phyloP scores from a whole-genome alignment of 2,113 vertebrate species.

The Gnathochromis pfefferi region DNA sequence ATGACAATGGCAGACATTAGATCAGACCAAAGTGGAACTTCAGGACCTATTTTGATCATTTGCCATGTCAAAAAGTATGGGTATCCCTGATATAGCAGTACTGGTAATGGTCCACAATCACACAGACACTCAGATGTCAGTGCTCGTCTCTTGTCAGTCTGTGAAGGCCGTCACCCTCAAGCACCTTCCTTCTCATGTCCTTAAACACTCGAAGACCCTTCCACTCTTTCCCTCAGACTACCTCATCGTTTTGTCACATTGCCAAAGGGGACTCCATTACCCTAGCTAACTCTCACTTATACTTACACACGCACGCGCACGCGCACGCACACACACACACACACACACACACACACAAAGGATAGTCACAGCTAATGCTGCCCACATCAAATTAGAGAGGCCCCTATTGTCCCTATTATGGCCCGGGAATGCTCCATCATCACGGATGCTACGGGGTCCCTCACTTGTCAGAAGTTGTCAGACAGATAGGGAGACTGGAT shows the following conservation, averaged over 20 bases:
- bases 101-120: slow-evolving; percentile 65
- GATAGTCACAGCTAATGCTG: slow-evolving; percentile 85
- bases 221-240: slow-evolving; percentile 82
- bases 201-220: slow-evolving; percentile 87
- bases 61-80: background rate
- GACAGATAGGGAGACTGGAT: slow-evolving; percentile 91
- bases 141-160: slow-evolving; percentile 61
- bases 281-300: slow-evolving; percentile 77
- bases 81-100: background rate
- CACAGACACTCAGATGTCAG: slow-evolving; percentile 38
- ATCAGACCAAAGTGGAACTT: background rate
- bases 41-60: background rate
- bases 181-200: slow-evolving; percentile 83
- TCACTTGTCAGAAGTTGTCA: slow-evolving; percentile 99
- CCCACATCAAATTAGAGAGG: slow-evolving; percentile 97
- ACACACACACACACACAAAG: slow-evolving; percentile 77
- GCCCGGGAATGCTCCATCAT: slow-evolving; percentile 91
- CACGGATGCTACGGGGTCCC: slow-evolving; percentile 95
- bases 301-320: background rate
- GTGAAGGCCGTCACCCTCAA: slow-evolving; percentile 72
- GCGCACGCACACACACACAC: slow-evolving; percentile 62
- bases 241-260: slow-evolving; percentile 90
- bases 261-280: slow-evolving; percentile 94
- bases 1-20: background rate
- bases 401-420: slow-evolving; percentile 94